Evolutionary conservation across 1,140 invertebrate species (phyloP).

Genomic region (Drosophila auraria): DNA sequence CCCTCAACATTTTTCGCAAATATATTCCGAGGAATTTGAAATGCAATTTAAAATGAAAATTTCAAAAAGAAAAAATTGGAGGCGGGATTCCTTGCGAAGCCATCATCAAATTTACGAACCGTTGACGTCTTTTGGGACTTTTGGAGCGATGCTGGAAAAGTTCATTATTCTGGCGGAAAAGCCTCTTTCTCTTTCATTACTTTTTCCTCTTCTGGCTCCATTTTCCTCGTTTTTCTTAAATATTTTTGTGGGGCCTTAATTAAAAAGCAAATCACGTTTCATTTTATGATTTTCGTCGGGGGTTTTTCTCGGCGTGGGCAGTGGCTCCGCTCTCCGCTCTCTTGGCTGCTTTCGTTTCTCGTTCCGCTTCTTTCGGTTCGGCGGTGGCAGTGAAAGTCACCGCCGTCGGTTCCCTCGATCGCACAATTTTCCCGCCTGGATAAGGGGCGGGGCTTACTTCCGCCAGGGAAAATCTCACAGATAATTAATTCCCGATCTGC

Average conservation of each 20-base stretch:
- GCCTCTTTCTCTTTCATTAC: conserved; percentile 11
- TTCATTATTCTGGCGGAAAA: conserved; percentile 40
- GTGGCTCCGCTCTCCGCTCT: conserved; percentile 3
- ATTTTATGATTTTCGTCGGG: conserved; percentile 62
- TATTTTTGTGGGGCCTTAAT: conserved; percentile 54
- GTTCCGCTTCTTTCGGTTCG: conserved; percentile 41
- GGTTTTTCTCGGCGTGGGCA: conserved; percentile 52
- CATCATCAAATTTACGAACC: conserved; percentile 46
- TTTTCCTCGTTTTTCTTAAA: conserved; percentile 4
- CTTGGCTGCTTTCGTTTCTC: conserved; percentile 55
- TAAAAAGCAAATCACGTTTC: conserved; percentile 80
- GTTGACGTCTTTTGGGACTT: conserved; percentile 25
- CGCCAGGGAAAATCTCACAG: conserved; percentile 64
- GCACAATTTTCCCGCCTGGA: conserved; percentile 36
- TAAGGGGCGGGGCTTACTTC: conserved; percentile 26
- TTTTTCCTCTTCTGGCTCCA: background rate
- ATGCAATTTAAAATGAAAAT: background rate
- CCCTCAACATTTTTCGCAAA: background rate
- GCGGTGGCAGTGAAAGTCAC: conserved; percentile 61
- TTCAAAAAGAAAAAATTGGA: too few relatives aligned
- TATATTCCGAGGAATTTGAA: background rate
- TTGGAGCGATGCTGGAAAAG: conserved; percentile 24
- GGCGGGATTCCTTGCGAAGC: background rate
- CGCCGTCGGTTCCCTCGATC: conserved; percentile 27
- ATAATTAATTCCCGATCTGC: conserved; percentile 65